These are phyloP conservation scores for Pecten maximus DNA, from an alignment of 2,888 invertebrate species.

Conservation along the genomic window DNA sequence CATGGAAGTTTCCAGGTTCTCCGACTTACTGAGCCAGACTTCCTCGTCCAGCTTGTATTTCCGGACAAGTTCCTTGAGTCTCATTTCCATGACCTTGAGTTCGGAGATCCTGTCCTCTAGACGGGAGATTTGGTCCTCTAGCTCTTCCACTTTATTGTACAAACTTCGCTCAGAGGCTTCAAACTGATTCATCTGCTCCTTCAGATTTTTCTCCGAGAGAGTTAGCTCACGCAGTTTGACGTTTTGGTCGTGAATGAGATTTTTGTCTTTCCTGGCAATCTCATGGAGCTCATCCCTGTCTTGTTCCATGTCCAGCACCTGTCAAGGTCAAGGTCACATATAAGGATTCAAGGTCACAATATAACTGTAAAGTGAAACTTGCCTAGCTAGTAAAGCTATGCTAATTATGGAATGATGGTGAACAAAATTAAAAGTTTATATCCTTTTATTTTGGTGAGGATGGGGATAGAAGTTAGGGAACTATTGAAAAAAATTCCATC, in stretches of 20 bases:
- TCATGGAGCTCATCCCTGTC: slow-evolving; percentile 80
- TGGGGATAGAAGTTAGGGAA: too few relatives aligned
- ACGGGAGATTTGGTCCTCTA: slow-evolving; percentile 68
- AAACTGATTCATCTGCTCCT: slow-evolving; percentile 71
- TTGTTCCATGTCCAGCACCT: slow-evolving; percentile 78
- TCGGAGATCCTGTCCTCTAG: slow-evolving; percentile 73
- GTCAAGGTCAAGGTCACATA: slow-evolving; percentile 33
- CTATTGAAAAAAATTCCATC: too few relatives aligned
- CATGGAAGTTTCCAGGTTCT: slow-evolving; percentile 74
- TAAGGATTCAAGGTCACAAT: background rate
- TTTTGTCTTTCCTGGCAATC: slow-evolving; percentile 78
- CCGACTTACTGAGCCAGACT: slow-evolving; percentile 70
- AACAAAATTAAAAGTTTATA: too few relatives aligned
- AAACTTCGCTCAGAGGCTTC: slow-evolving; percentile 71
- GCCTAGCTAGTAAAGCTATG: too few relatives aligned
- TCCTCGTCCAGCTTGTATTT: slow-evolving; percentile 75
- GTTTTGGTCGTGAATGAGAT: slow-evolving; percentile 78
- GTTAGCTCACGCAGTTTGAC: slow-evolving; percentile 75
- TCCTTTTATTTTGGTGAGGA: too few relatives aligned
- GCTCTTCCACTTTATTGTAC: slow-evolving; percentile 71
- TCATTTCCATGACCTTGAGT: slow-evolving; percentile 70
- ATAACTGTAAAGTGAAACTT: background rate
- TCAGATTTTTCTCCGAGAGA: slow-evolving; percentile 75
- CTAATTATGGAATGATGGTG: too few relatives aligned
- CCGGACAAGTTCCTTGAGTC: slow-evolving; percentile 72